phyloP scores from a whole-genome alignment of 2,888 invertebrate species.

The Ennomos fuscantarius region DNA sequence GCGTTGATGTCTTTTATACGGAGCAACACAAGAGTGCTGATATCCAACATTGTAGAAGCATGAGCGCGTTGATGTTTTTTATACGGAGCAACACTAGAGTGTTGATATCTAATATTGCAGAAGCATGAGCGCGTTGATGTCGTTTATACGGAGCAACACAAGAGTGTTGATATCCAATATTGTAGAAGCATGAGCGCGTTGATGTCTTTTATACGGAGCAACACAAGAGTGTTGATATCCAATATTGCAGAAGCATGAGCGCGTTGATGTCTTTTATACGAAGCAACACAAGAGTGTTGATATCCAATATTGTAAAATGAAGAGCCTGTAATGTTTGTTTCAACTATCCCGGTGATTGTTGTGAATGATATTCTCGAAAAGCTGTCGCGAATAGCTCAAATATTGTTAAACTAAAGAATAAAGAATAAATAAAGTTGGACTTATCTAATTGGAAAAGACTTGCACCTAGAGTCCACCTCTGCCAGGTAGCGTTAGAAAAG shows the following conservation, averaged over 20 bases:
- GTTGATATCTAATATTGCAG: slow-evolving; percentile 9
- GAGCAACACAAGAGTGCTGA: slow-evolving; percentile 2
- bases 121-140: slow-evolving; percentile 3
- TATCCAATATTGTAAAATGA: background rate
- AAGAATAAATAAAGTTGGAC: no score
- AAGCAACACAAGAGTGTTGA: slow-evolving; percentile 3
- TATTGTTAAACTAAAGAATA: no score
- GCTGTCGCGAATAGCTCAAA: no score
- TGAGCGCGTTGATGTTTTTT: slow-evolving; percentile 10
- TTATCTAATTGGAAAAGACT: no score
- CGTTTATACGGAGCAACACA: background rate
- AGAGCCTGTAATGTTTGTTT: no score
- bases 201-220: slow-evolving; percentile 2
- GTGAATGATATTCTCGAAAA: no score
- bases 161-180: background rate
- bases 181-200: background rate
- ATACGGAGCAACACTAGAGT: background rate
- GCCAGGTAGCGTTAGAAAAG: no score
- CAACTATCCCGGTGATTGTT: no score
- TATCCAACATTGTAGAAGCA: slow-evolving; percentile 7
- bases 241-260: background rate
- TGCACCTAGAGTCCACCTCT: no score
- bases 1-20: slow-evolving; percentile 5
- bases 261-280: slow-evolving; percentile 5
- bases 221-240: slow-evolving; percentile 11